A percentile compares a stretch with the other conserved stretches of the same genome.
Conservation (phyloP, 1,140 invertebrate species). For the Drosophila equinoxialis region DNA sequence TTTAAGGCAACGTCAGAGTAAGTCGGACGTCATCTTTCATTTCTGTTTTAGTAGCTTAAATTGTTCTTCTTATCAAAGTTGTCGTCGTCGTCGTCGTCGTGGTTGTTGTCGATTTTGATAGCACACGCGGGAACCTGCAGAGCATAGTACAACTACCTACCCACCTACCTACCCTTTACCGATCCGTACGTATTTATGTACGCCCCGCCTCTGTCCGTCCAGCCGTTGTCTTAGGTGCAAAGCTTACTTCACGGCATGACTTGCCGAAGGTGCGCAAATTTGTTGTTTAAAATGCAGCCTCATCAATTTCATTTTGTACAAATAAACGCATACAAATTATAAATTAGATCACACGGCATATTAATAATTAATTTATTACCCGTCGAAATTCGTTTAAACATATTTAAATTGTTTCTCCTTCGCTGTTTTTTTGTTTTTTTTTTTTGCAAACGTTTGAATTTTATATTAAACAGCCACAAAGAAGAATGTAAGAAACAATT, state of each 20-base stretch:
- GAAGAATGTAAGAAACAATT: constrained; percentile 25
- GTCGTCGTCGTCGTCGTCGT: neutral
- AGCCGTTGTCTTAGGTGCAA: neutral
- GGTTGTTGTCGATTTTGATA: constrained; percentile 3
- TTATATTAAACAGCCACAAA: constrained; percentile 34
- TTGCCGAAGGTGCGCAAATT: constrained; percentile 19
- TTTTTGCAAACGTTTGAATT: constrained; percentile 65
- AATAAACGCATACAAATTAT: constrained; percentile 61
- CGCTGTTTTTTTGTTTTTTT: too few species aligned
- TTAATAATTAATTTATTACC: constrained; percentile 13
- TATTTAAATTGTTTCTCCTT: constrained; percentile 28
- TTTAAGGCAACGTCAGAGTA: constrained; percentile 15
- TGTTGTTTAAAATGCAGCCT: constrained; percentile 16
- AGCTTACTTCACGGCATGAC: constrained; percentile 11
- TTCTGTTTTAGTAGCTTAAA: constrained; percentile 36
- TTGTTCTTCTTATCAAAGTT: constrained; percentile 30
- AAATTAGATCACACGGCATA: constrained; percentile 15
- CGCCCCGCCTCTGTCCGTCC: neutral
- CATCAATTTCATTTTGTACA: constrained; percentile 57
- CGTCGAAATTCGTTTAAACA: constrained; percentile 6
- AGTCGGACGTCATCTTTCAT: constrained; percentile 55
- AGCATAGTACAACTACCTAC: neutral
- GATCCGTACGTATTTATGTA: too few species aligned
- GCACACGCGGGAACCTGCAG: neutral
- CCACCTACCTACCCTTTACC: too few species aligned